Conservation (phyloP, 92 coral and sea anemone genomes). For the Zoanthus solanderi region DNA sequence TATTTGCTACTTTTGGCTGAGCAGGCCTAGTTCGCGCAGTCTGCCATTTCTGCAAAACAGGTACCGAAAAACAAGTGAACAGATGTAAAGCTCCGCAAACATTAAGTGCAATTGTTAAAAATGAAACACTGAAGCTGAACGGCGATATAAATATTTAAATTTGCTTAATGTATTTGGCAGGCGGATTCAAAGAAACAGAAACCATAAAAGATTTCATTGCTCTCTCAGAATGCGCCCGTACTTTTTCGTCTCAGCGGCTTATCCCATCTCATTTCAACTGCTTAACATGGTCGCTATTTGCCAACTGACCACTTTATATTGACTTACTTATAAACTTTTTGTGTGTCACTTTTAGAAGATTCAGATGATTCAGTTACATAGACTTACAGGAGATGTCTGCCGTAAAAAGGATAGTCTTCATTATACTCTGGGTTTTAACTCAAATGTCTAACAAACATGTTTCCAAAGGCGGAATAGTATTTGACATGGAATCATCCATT, state of each 20-base stretch:
- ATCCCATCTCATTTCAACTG: neutral
- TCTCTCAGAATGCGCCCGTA: constrained; percentile 10
- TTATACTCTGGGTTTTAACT: neutral
- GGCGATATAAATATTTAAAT: no score
- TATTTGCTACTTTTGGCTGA: no score
- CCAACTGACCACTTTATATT: neutral
- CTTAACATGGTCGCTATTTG: neutral
- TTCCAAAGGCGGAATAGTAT: constrained; percentile 76
- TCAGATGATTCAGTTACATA: constrained; percentile 32
- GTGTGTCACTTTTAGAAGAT: neutral
- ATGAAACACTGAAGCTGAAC: no score
- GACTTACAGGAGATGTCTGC: constrained; percentile 27
- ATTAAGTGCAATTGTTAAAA: no score
- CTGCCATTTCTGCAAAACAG: no score
- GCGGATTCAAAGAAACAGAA: no score
- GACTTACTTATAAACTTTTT: neutral
- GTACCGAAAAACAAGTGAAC: no score
- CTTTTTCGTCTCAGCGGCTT: neutral
- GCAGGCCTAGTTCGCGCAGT: no score
- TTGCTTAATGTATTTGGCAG: no score
- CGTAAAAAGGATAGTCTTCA: neutral
- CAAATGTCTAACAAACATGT: neutral
- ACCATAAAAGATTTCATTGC: no score
- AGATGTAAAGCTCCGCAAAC: no score
- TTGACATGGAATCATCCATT: constrained; percentile 61